A percentile compares a stretch with the other conserved stretches of the same genome.
Conservation (phyloP, 2,888 invertebrate genomes). For the Tipula vernalis region DNA sequence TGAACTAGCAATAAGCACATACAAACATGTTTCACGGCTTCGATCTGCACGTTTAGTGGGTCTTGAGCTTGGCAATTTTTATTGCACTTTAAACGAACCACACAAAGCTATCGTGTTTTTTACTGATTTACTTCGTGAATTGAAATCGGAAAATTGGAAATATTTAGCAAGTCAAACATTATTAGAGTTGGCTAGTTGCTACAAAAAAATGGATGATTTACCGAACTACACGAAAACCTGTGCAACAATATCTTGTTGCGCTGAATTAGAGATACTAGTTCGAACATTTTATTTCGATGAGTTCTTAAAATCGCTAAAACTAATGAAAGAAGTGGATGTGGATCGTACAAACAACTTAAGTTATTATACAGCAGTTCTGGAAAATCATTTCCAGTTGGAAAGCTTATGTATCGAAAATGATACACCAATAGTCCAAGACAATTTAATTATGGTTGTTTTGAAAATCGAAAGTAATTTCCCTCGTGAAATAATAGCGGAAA, state of each 20-base stretch:
- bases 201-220: constrained; percentile 63
- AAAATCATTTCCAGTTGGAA: constrained; percentile 38
- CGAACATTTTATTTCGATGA: constrained; percentile 71
- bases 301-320: constrained; percentile 54
- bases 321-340: constrained; percentile 21
- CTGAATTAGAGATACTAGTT: constrained; percentile 59
- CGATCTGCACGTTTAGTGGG: constrained; percentile 80
- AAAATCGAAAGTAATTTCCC: constrained; percentile 47
- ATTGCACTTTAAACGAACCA: constrained; percentile 72
- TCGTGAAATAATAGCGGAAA: constrained; percentile 50
- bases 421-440: constrained; percentile 37
- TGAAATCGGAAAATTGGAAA: constrained; percentile 79
- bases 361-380: constrained; percentile 29
- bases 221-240: constrained; percentile 62
- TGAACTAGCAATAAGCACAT: constrained; percentile 91
- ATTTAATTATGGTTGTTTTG: constrained; percentile 41
- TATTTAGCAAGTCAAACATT: constrained; percentile 71
- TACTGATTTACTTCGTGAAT: constrained; percentile 72
- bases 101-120: constrained; percentile 84
- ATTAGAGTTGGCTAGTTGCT: constrained; percentile 72
- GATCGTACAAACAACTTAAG: neutral
- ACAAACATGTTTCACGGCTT: constrained; percentile 78
- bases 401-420: constrained; percentile 26
- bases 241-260: constrained; percentile 64
- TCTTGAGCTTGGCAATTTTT: constrained; percentile 78